Evolutionary conservation across 2,888 invertebrate genomes (phyloP), one percentile per base, ranked within the genome.

Genomic region (Nymphalis c-album): DNA sequence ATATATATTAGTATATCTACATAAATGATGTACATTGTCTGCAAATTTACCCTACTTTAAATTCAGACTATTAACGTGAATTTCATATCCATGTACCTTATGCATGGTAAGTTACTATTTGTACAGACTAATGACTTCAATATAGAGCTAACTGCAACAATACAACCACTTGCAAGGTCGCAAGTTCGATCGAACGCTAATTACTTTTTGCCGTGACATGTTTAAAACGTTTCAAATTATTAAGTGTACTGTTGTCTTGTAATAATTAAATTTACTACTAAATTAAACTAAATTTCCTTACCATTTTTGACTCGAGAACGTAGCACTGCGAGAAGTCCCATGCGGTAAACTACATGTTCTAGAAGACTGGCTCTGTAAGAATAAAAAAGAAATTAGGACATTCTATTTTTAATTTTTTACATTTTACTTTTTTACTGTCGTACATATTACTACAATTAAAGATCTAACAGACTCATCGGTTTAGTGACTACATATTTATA

Each of bases 271-370:
- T 20, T 17, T 51, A 18, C 16, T n/a, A 31, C 45, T 7, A 16
- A 20, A 46, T 1, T 8, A n/a, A n/a, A 55, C 31, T 68, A 69
- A 5, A 18, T 10, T 4, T 13, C 1, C 84, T 87, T 87, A 95
- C 98, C 97, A 90, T 95, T 95, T 80, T 96, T 96, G 71, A 93
- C 93, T 79, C 96, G 95, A 16, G 99, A 98, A 63, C 99, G 93
- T 40, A 99, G 92, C 5, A 96, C 97, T 13, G 98, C 98, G 76
- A 99, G 90, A 45, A 99, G 90, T 5, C 99, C 99, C 96, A 99
- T 97, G 64, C 99, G 94, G 86, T 96, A 99, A 88, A 98, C 95
- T 26, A 99, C 96, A 94, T 98, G 98, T 76, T 97, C 96, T 79
- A 99, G 91, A 70, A 95, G 91, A 73, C 94, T 94, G 48, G 97